Evolutionary conservation across 2,113 vertebrate species (phyloP), one percentile per base, ranked within the genome.

Genomic region (Rhinichthys klamathensis): DNA sequence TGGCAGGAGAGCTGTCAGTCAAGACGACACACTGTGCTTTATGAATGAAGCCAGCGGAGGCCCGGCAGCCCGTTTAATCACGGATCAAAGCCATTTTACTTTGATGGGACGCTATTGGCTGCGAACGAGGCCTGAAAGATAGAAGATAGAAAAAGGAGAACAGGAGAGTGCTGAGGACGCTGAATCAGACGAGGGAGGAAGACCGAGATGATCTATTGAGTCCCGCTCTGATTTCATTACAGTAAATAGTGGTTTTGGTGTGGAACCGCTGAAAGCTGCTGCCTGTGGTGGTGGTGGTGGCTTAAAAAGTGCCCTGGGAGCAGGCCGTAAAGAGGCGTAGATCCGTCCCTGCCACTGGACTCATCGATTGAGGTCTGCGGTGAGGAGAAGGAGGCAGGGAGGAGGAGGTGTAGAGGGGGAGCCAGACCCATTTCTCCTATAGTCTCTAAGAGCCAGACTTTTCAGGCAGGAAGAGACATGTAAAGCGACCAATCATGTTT

Each of bases 311-410:
- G 88, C 80, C 85, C 74, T 83, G 89, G 89, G 89, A 90, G 80
- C 38, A 60, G 35, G 80, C 83, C 58, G 51, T 80, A 67, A 88
- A 74, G 79, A 86, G 27, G 41, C 51, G n/a, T 2, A 30, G 30
- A 49, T 58, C 44, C 77, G 12, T 84, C 27, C 58, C 58, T 85
- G 75, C 27, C 35, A 85, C 74, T 74, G 63, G 58, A 18, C 30
- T 10, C 79, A 88, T 90, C 54, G 88, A 90, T 89, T 86, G 84
- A 90, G 86, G 89, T 89, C 82, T 90, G 88, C 75, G 78, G 79
- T 86, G 70, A 84, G 73, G 86, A 54, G 83, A 35, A 69, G 38
- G 60, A 82, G 38, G 58, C 60, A 38, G 82, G 61, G 32, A 61
- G 73, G 35, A 38, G 58, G 86, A 35, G 76, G 70, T 27, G 46